phyloP scores from a whole-genome alignment of 2,797 vertebrate species.

The Octomys mimax region DNA sequence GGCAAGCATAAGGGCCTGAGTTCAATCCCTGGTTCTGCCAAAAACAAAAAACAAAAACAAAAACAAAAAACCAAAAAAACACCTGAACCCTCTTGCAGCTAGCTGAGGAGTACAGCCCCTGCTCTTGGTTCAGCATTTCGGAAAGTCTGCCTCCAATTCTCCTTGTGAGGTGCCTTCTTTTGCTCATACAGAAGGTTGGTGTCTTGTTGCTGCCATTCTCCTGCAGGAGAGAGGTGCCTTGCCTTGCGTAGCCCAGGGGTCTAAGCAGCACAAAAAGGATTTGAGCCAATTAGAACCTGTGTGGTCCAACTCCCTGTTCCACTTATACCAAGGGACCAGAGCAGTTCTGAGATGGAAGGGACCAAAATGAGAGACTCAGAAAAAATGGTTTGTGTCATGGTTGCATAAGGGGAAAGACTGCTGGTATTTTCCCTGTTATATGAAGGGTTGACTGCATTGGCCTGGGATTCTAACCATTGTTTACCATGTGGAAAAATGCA shows the following conservation, averaged over 20 bases:
- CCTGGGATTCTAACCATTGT: background rate
- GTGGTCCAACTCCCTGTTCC: background rate
- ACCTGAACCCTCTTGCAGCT: background rate
- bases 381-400: background rate
- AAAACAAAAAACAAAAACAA: too few species aligned
- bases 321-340: background rate
- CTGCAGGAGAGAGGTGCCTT: background rate
- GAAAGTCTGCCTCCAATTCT: background rate
- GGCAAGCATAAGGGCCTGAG: too few species aligned
- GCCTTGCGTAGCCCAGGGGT: background rate
- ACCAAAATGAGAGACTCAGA: background rate
- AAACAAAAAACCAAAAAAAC: background rate
- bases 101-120: background rate
- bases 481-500: conserved; percentile 20
- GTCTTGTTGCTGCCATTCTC: background rate
- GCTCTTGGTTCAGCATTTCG: background rate
- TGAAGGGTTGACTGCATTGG: background rate
- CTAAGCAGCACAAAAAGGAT: background rate
- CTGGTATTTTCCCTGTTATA: background rate
- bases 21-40: too few species aligned
- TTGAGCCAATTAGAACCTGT: background rate
- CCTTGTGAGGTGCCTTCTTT: background rate
- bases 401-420: background rate
- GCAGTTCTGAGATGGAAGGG: background rate
- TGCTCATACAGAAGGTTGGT: background rate